Evolutionary conservation across 1,140 invertebrate genomes (phyloP), one percentile per base, ranked within the genome.

Genomic region (Papilio xuthus): DNA sequence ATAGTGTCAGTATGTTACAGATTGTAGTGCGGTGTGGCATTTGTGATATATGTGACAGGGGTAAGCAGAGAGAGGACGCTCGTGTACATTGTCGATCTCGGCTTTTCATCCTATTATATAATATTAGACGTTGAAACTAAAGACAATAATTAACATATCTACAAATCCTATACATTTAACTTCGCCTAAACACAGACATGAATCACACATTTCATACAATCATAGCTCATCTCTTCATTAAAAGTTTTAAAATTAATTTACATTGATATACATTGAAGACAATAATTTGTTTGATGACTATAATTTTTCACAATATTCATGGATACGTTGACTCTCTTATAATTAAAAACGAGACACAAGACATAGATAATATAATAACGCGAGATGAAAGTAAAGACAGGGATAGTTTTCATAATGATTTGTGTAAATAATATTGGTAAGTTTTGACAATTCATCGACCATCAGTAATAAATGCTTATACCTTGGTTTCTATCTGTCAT

Each of bases 121-220:
- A 26, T n/a, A 53, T 53, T 53, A 13, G 4, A 60, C 26, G 28
- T 67, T 3, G 60, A 67, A 28, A 67, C 26, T 67, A 28, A 67
- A 67, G 23, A 67, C 60, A 67, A 67, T 67, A 67, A 67, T 67
- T 67, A 67, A 28, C 12, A 67, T 28, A 28, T 28, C 13, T 28
- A 67, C 60, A 67, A 6, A 32, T 13, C 12, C 47, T 6, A 13
- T 28, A 67, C 13, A 67, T 32, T 60, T 15, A 47, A 18, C 44
- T 47, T 47, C 44, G 18, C 7, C 44, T 10, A 23, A 23, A 56
- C 18, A 20, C 53, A 47, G 7, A 20, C 53, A 23, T 56, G 44
- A 60, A 60, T 23, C 53, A 56, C 9, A 23, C 53, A 56, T 60
- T 10, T 13, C 60, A 32, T 67, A 28, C 60, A 15, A 15, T 60